These are phyloP conservation scores for Hemibagrus guttatus DNA, from an alignment of 2,797 vertebrate genomes.

Conservation along the genomic window DNA sequence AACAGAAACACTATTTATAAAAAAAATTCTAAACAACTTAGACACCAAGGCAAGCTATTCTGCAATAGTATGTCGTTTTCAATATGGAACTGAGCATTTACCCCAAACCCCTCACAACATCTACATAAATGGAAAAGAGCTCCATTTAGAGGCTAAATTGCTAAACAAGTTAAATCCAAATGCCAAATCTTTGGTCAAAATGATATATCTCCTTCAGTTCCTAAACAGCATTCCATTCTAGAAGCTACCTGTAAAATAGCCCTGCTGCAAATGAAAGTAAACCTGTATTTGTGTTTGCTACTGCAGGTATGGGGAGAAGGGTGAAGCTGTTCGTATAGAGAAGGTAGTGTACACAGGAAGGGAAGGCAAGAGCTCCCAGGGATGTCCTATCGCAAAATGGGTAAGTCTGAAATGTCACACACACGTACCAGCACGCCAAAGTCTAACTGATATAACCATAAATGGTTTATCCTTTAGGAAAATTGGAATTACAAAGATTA, in stretches of 20 bases:
- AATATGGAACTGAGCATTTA: neutral
- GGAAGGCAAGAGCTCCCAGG: conserved; percentile 95
- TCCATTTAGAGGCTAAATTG: neutral
- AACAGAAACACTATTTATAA: too few relatives aligned
- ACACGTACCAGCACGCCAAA: too few relatives aligned
- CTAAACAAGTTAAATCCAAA: neutral
- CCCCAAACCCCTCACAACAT: neutral
- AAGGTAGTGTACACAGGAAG: conserved; percentile 94
- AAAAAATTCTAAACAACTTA: neutral
- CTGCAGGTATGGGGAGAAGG: conserved; percentile 90
- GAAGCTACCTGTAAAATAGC: neutral
- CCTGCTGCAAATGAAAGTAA: neutral
- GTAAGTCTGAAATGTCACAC: conserved; percentile 75
- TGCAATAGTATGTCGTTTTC: neutral
- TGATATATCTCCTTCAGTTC: neutral
- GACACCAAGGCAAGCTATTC: neutral
- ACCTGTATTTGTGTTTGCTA: neutral
- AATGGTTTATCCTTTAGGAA: neutral
- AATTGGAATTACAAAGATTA: neutral
- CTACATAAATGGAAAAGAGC: neutral
- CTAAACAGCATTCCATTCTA: neutral
- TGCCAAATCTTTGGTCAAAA: neutral
- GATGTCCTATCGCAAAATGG: conserved; percentile 99
- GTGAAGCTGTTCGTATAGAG: conserved; percentile 92
- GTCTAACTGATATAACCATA: neutral